Base-by-base conservation (phyloP, 2,888 invertebrate species). In the Drosophila borborema region DNA sequence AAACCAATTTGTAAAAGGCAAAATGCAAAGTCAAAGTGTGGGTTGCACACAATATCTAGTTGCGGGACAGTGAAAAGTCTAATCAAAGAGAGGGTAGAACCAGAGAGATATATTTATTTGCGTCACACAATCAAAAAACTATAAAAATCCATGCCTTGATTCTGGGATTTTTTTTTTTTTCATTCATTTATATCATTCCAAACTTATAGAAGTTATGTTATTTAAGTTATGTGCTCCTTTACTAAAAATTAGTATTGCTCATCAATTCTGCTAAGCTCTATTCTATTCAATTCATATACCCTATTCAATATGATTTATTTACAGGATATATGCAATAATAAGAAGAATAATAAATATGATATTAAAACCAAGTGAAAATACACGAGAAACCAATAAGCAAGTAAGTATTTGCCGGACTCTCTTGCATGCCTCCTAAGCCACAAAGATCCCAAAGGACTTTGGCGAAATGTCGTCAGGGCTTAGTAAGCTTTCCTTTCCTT, bases 1-100 rank as follows among this genome's bases (percentile, higher is more conserved):
- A 86, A 87, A 87, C 73, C 88, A 86, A 86, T 86, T 86, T 86
- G 88, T 86, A 87, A 86, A 87, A 84, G 86, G 86, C 88, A 82
- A 82, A 34, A 76, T 77, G 77, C 84, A 81, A 20, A 28, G 69
- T 65, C 71, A 56, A 40, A 20, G 60, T 63, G 48, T 10, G 45
- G 45, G 60, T 46, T 12, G 51, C 23, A n/a, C 20, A 45, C n/a
- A 40, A 43, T 58, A 43, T 40, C 23, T 45, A 20, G 38, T 18
- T 59, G 28, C 10, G 28, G 18, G 10, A 5, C 12, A 7, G 43
- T 16, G 28, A 18, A 14, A 51, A 20, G 18, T 12, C 16, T n/a
- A 8, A 48, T 40, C 16, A 7, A 7, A 16, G n/a, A 3, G 28
- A 28, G 28, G 0, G 10, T 41, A 7, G 34, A 34, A 9, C 10